These are phyloP conservation scores for Triplophysa siluroides DNA, from an alignment of 2,113 vertebrate genomes.

Conservation along the genomic window DNA sequence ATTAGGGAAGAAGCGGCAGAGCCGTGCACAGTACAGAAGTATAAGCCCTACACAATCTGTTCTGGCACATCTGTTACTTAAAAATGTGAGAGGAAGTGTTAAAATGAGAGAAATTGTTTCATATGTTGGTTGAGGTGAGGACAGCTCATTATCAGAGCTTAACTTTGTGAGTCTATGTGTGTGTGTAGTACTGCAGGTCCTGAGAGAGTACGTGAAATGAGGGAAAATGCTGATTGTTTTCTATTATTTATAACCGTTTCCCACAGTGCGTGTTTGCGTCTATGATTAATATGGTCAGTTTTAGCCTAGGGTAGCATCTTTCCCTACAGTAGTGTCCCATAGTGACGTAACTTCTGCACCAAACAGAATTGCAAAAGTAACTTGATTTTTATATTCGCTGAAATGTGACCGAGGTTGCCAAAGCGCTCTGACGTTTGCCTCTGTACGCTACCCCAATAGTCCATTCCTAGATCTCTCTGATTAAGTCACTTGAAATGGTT, in stretches of 20 bases:
- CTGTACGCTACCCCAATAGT: too few relatives aligned
- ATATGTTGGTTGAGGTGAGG: constrained; percentile 19
- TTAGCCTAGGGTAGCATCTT: neutral
- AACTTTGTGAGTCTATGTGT: neutral
- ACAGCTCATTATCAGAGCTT: constrained; percentile 21
- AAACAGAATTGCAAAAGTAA: neutral
- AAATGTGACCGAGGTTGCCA: neutral
- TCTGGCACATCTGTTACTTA: neutral
- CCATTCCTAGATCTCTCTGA: too few relatives aligned
- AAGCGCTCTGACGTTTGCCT: too few relatives aligned
- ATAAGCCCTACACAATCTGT: neutral
- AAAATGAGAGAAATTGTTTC: constrained; percentile 15
- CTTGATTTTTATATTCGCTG: neutral
- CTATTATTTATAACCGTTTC: constrained; percentile 25
- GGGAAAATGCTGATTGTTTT: constrained; percentile 27
- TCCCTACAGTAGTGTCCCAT: neutral
- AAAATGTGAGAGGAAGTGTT: neutral
- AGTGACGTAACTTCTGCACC: neutral
- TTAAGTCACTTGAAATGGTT: too few relatives aligned
- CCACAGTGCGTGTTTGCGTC: neutral
- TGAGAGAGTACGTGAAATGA: constrained; percentile 23
- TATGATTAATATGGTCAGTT: neutral
- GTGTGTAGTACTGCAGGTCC: constrained; percentile 33
- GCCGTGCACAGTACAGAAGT: neutral
- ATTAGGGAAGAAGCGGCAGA: neutral